These are phyloP conservation scores for Eupithecia subumbrata DNA, from an alignment of 2,888 invertebrate genomes.

Conservation along the genomic window DNA sequence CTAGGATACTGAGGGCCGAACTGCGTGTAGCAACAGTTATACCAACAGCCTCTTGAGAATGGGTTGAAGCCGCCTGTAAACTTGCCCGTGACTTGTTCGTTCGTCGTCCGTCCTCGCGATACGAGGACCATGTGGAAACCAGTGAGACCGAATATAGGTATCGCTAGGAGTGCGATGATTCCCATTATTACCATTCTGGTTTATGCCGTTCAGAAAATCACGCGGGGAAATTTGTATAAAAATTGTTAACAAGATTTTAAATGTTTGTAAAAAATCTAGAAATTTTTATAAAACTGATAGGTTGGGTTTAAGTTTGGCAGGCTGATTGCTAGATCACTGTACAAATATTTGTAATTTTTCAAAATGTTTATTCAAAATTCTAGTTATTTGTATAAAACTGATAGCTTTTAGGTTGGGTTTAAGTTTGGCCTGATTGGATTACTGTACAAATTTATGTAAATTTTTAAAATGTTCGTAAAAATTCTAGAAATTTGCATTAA, in stretches of 20 bases:
- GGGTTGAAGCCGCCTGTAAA: slow-evolving; percentile 99
- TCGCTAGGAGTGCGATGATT: slow-evolving; percentile 94
- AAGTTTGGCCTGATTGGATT: no score
- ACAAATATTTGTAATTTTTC: no score
- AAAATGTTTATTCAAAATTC: no score
- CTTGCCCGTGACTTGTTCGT: slow-evolving; percentile 99
- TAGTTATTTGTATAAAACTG: no score
- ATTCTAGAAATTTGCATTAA: no score
- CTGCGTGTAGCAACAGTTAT: slow-evolving; percentile 97
- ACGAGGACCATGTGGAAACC: slow-evolving; percentile 99
- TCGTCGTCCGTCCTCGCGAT: slow-evolving; percentile 98
- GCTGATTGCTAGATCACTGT: not conserved
- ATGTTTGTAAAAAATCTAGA: not conserved
- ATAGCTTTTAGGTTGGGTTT: no score
- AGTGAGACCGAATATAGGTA: slow-evolving; percentile 98
- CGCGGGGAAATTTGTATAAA: not conserved
- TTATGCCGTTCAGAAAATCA: slow-evolving; percentile 50
- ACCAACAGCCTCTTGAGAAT: slow-evolving; percentile 97
- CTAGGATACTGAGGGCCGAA: slow-evolving; percentile 99
- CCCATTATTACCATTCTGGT: slow-evolving; percentile 95
- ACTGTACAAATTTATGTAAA: no score
- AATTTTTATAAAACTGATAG: not conserved
- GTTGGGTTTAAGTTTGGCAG: not conserved
- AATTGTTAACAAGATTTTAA: not conserved
- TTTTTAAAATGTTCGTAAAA: no score